phyloP scores from a whole-genome alignment of 2,797 vertebrate species.

The Cirrhinus mrigala region DNA sequence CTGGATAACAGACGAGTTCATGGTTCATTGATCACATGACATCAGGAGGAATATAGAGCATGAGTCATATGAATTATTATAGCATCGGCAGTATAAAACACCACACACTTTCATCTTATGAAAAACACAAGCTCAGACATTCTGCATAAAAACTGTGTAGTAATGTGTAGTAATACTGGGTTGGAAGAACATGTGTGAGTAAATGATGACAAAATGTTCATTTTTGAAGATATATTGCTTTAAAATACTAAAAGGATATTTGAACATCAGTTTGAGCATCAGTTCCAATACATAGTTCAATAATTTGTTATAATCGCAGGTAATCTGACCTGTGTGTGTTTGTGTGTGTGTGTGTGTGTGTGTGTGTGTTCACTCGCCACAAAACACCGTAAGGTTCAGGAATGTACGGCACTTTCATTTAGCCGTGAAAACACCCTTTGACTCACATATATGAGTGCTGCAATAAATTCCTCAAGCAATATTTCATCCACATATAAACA shows the following conservation, averaged over 20 bases:
- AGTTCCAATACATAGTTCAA: too few relatives aligned
- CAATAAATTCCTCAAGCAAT: neutral
- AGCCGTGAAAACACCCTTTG: neutral
- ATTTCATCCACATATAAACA: neutral
- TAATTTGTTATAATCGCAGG: neutral
- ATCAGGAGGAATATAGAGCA: neutral
- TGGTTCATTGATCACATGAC: neutral
- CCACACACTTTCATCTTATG: neutral
- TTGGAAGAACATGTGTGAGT: neutral
- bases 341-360: neutral
- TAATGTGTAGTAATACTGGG: too few relatives aligned
- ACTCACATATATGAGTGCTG: neutral
- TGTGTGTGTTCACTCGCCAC: neutral
- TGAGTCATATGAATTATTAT: neutral
- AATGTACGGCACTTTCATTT: neutral
- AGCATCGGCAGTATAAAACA: neutral
- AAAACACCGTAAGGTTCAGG: neutral
- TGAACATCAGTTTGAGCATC: too few relatives aligned
- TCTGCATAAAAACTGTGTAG: neutral
- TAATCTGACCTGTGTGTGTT: neutral
- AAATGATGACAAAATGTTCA: neutral
- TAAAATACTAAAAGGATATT: neutral
- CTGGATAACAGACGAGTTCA: neutral
- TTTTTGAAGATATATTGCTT: neutral
- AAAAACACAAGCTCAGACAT: neutral